A percentile compares a stretch with the other conserved stretches of the same genome.
Conservation (phyloP, 1,140 invertebrate genomes). For the Capitella teleta region DNA sequence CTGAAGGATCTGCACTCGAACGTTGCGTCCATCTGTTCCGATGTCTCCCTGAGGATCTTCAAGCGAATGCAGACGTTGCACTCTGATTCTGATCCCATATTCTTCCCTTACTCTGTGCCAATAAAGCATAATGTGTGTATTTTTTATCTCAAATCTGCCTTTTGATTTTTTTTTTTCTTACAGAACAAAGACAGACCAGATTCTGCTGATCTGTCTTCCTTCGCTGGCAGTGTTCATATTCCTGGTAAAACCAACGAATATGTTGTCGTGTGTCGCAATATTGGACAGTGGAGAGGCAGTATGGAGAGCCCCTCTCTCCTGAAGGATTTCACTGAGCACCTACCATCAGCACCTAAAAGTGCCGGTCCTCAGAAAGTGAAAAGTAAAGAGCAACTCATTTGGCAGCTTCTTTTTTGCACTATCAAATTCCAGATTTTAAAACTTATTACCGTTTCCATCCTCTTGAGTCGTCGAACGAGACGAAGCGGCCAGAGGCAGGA, state of each 20-base stretch:
- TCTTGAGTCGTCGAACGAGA: constrained; percentile 3
- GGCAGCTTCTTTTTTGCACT: too few relatives aligned
- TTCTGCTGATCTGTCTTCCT: too few relatives aligned
- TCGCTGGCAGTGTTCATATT: too few relatives aligned
- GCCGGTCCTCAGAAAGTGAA: too few relatives aligned
- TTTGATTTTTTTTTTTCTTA: too few relatives aligned
- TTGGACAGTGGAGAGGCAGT: constrained; percentile 49
- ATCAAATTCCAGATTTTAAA: too few relatives aligned
- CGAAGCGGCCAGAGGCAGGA: not conserved
- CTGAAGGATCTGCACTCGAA: constrained; percentile 49
- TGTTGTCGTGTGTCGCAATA: constrained; percentile 54
- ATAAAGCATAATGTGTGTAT: not conserved
- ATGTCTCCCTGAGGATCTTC: constrained; percentile 30
- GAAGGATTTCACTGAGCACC: too few relatives aligned
- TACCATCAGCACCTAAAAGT: too few relatives aligned
- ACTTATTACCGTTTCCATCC: constrained; percentile 53
- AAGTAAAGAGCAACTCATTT: too few relatives aligned
- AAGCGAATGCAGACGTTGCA: constrained; percentile 15
- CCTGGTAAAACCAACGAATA: constrained; percentile 19
- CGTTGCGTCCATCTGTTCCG: constrained; percentile 22
- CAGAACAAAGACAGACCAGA: not conserved
- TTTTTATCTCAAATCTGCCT: too few relatives aligned
- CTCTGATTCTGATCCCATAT: constrained; percentile 29
- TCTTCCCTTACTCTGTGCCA: constrained; percentile 43
- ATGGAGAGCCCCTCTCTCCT: constrained; percentile 16